A percentile compares a stretch with the other conserved stretches of the same genome.
phyloP scores from a whole-genome alignment of 2,888 invertebrate genomes.

The Plagodis dolabraria region DNA sequence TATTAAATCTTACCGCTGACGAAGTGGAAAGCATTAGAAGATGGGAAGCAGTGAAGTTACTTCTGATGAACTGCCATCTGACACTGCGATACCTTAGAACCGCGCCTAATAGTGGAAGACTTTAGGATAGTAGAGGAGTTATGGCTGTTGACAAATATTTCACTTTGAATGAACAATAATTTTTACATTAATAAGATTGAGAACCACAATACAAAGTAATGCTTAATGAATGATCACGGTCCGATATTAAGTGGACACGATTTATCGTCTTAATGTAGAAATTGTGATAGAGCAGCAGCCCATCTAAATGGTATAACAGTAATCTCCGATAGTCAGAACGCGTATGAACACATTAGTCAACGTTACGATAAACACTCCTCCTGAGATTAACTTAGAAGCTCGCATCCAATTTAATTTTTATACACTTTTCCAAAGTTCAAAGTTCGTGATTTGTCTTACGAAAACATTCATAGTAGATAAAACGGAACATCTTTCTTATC shows the following conservation, averaged over 20 bases:
- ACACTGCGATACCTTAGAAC: too few relatives aligned
- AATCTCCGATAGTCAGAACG: slow-evolving; percentile 57
- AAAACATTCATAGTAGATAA: slow-evolving; percentile 47
- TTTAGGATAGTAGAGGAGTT: too few relatives aligned
- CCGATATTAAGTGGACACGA: slow-evolving; percentile 76
- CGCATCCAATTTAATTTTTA: slow-evolving; percentile 57
- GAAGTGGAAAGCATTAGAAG: too few relatives aligned
- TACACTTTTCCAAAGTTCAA: slow-evolving; percentile 62
- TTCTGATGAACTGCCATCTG: too few relatives aligned
- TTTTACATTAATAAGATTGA: slow-evolving; percentile 19
- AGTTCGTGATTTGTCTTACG: slow-evolving; percentile 64
- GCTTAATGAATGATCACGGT: slow-evolving; percentile 72
- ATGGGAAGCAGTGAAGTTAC: too few relatives aligned
- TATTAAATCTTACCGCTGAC: too few relatives aligned
- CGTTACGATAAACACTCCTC: slow-evolving; percentile 53
- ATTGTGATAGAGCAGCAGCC: slow-evolving; percentile 67
- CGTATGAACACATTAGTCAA: slow-evolving; percentile 73
- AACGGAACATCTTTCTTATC: slow-evolving; percentile 45
- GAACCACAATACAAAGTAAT: slow-evolving; percentile 49
- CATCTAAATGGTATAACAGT: slow-evolving; percentile 70
- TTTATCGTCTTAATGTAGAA: slow-evolving; percentile 76
- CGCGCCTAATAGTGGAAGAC: too few relatives aligned
- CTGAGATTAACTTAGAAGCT: slow-evolving; percentile 42
- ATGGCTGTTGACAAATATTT: background rate
- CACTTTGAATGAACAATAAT: background rate